phyloP scores from a whole-genome alignment of 1,140 invertebrate genomes.

The Magallana angulata region DNA sequence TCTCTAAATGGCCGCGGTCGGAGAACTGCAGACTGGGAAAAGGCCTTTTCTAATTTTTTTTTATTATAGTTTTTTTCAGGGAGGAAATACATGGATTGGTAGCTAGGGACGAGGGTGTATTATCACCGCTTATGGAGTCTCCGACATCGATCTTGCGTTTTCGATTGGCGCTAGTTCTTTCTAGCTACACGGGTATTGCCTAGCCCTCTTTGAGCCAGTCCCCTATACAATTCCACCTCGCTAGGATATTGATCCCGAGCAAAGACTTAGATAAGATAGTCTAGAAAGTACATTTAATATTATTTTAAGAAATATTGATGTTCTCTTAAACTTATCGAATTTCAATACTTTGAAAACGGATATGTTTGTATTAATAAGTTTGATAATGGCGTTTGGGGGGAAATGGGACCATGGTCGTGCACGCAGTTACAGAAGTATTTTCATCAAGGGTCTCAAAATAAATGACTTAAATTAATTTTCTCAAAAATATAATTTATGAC shows the following conservation, averaged over 20 bases:
- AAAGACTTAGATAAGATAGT: slow-evolving; percentile 28
- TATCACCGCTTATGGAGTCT: background rate
- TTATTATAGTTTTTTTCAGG: background rate
- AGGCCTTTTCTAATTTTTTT: background rate
- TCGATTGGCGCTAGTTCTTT: background rate
- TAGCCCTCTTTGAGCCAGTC: background rate
- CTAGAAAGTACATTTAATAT: slow-evolving; percentile 29
- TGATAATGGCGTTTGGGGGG: background rate
- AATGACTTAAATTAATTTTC: slow-evolving; percentile 15
- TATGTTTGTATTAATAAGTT: slow-evolving; percentile 30
- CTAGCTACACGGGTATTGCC: slow-evolving; percentile 3
- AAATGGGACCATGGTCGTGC: background rate
- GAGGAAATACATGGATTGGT: slow-evolving; percentile 4
- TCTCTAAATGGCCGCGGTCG: background rate
- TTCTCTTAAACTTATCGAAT: slow-evolving; percentile 29
- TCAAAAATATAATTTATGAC: slow-evolving; percentile 23
- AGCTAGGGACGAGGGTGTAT: slow-evolving; percentile 2
- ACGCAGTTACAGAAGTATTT: slow-evolving; percentile 20
- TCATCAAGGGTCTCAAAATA: background rate
- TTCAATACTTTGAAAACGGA: slow-evolving; percentile 32
- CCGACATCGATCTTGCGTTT: slow-evolving; percentile 26
- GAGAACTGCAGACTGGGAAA: background rate
- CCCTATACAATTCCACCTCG: background rate
- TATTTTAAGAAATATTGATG: slow-evolving; percentile 38
- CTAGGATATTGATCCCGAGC: slow-evolving; percentile 9